These are phyloP conservation scores for Pandemis corylana DNA, from an alignment of 2,888 invertebrate genomes.

Conservation along the genomic window DNA sequence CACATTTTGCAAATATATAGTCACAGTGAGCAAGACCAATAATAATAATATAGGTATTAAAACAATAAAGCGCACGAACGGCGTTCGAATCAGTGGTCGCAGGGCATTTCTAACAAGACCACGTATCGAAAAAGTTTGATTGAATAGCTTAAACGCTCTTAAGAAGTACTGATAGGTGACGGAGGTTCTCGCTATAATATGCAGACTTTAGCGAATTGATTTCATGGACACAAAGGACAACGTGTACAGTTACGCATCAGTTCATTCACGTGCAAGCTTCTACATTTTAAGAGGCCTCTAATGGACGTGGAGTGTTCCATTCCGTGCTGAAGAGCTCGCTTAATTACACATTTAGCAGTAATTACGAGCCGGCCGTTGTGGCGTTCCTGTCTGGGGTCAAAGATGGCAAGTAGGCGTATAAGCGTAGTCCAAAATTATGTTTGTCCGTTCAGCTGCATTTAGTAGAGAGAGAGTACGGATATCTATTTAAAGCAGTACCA, in stretches of 20 bases:
- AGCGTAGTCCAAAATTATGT: neutral
- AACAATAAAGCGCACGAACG: too few relatives aligned
- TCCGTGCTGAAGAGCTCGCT: constrained; percentile 3
- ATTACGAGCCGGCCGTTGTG: neutral
- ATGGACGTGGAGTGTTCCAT: constrained; percentile 5
- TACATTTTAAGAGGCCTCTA: neutral
- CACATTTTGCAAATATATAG: too few relatives aligned
- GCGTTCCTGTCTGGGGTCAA: neutral
- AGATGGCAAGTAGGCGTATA: neutral
- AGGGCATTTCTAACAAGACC: too few relatives aligned
- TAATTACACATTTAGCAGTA: constrained; percentile 4
- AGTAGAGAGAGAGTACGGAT: neutral
- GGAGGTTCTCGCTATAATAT: neutral
- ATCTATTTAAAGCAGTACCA: neutral
- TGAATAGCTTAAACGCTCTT: too few relatives aligned
- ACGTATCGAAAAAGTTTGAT: too few relatives aligned
- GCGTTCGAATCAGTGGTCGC: too few relatives aligned
- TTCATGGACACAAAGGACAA: neutral
- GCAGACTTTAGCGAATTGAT: neutral
- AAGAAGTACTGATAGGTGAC: too few relatives aligned
- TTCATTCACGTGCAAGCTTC: neutral
- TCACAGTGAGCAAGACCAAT: too few relatives aligned
- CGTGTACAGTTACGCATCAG: neutral
- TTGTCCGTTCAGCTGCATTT: neutral
- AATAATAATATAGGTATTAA: too few relatives aligned